Base-by-base conservation (phyloP, 2,888 invertebrate species). In the Dichetophora obliterata region DNA sequence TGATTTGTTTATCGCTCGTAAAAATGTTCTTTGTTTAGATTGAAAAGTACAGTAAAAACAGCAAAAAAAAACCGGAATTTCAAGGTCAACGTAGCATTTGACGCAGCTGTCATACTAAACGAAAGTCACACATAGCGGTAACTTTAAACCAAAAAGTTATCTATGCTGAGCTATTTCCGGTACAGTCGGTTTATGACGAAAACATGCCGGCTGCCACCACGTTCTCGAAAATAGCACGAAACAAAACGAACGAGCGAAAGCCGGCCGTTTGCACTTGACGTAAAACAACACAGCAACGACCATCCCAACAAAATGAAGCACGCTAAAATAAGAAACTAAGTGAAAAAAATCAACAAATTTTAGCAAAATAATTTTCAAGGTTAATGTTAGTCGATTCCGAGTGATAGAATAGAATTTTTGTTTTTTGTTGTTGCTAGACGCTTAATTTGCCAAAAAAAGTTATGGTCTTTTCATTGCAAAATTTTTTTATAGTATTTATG, bases 311-410 rank as follows among this genome's bases (percentile, higher is more conserved):
- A 4, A 50, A 50, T 43, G 14, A 27, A 16, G 57, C 34, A 31
- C 50, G n/a, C 34, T n/a, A 31, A 57, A 71, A 16, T 31, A 31
- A 11, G n/a, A n/a, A 48, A n/a, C n/a, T n/a, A n/a, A n/a, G n/a
- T n/a, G 63, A 61, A 43, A 34, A 77, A 54, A 22, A 48, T 50
- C 57, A 19, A 61, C 27, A 31, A 31, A 16, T 9, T 50, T 34
- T 37, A 61, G 73, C 37, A 14, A 65, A 70, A 66, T 59, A 48
- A 6, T 71, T 50, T 37, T 27, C 85, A 85, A 85, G 86, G 85
- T 82, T 82, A 82, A 82, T 81, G 71, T 71, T 75, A 54, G 69
- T 71, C n/a, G 50, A 37, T 57, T n/a, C 34, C 73, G 63, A n/a
- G 16, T 34, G 50, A 43, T 66, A 31, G 43, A 16, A 66, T 66